phyloP scores from a whole-genome alignment of 2,888 invertebrate species.

The Metalampra italica region DNA sequence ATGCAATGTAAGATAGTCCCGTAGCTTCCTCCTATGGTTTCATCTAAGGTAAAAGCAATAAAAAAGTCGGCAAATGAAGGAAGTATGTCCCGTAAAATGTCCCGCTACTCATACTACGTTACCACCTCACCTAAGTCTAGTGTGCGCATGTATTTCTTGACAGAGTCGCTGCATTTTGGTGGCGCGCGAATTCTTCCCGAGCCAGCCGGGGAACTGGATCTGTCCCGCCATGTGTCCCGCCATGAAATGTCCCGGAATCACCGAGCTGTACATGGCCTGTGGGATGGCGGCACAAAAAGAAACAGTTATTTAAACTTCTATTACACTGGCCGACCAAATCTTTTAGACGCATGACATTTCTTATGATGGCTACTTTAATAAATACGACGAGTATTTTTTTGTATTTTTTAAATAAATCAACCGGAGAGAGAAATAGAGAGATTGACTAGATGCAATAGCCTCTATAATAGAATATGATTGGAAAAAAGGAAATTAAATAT shows the following conservation, averaged over 20 bases:
- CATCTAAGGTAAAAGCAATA: too few relatives aligned
- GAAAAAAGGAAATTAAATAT: too few relatives aligned
- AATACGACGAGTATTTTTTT: too few relatives aligned
- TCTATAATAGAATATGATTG: too few relatives aligned
- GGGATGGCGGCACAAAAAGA: slow-evolving; percentile 14
- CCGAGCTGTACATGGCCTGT: slow-evolving; percentile 93
- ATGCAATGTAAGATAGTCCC: too few relatives aligned
- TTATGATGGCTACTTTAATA: too few relatives aligned
- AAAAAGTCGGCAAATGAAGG: too few relatives aligned
- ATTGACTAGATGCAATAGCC: too few relatives aligned
- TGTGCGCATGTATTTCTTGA: slow-evolving; percentile 92
- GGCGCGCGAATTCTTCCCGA: slow-evolving; percentile 94
- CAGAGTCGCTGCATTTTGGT: slow-evolving; percentile 89
- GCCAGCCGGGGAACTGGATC: slow-evolving; percentile 96
- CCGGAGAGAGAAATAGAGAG: too few relatives aligned
- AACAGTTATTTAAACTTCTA: not conserved
- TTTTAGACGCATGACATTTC: too few relatives aligned
- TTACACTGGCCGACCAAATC: not conserved
- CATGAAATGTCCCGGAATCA: slow-evolving; percentile 92
- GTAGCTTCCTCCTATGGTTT: too few relatives aligned
- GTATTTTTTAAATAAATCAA: too few relatives aligned
- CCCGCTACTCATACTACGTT: not conserved
- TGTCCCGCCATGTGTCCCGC: slow-evolving; percentile 87
- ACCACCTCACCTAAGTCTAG: slow-evolving; percentile 82
- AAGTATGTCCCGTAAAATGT: not conserved